Evolutionary conservation across 2,888 invertebrate species (phyloP).

Genomic region (Netelia virgata): DNA sequence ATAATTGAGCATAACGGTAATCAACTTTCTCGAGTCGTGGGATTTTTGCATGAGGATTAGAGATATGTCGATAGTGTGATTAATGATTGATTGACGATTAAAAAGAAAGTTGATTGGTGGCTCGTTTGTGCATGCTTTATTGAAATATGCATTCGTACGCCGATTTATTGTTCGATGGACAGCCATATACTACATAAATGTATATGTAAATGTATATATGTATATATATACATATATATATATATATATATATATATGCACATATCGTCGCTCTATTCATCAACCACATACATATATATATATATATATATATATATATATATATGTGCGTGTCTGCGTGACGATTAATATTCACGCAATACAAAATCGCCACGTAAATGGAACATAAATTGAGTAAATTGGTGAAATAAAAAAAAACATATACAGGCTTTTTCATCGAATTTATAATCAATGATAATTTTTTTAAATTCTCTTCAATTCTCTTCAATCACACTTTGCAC

Average conservation of each 20-base stretch:
- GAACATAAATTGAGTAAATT: conserved; percentile 26
- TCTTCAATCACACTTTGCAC: conserved; percentile 75
- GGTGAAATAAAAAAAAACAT: conserved; percentile 73
- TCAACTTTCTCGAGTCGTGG: conserved; percentile 44
- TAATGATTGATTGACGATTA: not conserved
- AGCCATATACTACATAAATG: conserved; percentile 10
- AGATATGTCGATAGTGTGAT: not conserved
- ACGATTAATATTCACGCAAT: conserved; percentile 40
- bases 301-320: conserved; percentile 18
- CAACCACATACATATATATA: conserved; percentile 1
- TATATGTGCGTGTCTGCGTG: conserved; percentile 12
- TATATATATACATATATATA: conserved; percentile 32
- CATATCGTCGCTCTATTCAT: conserved; percentile 31
- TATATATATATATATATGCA: conserved; percentile 10
- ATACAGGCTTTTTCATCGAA: conserved; percentile 82
- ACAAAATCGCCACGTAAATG: conserved; percentile 33
- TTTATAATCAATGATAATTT: conserved; percentile 32
- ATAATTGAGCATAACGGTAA: conserved; percentile 30
- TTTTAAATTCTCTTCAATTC: conserved; percentile 49
- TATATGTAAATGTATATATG: conserved; percentile 11
- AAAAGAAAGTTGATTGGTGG: conserved; percentile 55
- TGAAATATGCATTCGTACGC: conserved; percentile 66
- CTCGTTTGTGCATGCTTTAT: conserved; percentile 68
- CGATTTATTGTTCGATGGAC: conserved; percentile 44
- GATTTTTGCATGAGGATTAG: conserved; percentile 20